Conservation (phyloP, 2,888 invertebrate genomes). For the Orchesellides sinensis region DNA sequence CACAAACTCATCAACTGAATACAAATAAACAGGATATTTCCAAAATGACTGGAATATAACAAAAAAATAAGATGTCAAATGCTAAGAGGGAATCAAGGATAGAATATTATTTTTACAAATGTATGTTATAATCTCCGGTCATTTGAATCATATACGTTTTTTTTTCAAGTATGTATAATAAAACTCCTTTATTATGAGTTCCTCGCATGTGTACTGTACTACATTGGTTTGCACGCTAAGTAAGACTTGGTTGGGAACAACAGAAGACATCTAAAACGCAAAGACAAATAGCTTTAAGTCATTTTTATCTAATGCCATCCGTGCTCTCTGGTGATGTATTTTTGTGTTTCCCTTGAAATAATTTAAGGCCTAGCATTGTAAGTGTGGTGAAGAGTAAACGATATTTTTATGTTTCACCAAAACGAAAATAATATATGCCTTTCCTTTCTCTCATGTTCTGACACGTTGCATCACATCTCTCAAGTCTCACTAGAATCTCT, state of each 20-base stretch:
- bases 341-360: constrained; percentile 28
- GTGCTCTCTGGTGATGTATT: constrained; percentile 6
- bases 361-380: constrained; percentile 12
- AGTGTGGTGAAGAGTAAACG: background rate
- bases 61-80: too few relatives aligned
- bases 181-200: too few relatives aligned
- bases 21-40: too few relatives aligned
- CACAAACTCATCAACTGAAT: too few relatives aligned
- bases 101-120: too few relatives aligned
- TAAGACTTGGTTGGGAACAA: background rate
- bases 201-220: too few relatives aligned
- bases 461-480: background rate
- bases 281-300: background rate
- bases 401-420: background rate
- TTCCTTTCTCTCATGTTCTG: background rate
- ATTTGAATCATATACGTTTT: too few relatives aligned
- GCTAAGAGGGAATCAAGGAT: too few relatives aligned
- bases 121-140: too few relatives aligned
- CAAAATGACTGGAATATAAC: too few relatives aligned
- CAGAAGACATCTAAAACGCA: constrained; percentile 3
- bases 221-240: too few relatives aligned
- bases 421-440: background rate
- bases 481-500: background rate
- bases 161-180: too few relatives aligned
- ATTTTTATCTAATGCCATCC: constrained; percentile 23